Evolutionary conservation across 2,797 vertebrate species (phyloP), one percentile per base, ranked within the genome.

Genomic region (Sitta carolinensis): DNA sequence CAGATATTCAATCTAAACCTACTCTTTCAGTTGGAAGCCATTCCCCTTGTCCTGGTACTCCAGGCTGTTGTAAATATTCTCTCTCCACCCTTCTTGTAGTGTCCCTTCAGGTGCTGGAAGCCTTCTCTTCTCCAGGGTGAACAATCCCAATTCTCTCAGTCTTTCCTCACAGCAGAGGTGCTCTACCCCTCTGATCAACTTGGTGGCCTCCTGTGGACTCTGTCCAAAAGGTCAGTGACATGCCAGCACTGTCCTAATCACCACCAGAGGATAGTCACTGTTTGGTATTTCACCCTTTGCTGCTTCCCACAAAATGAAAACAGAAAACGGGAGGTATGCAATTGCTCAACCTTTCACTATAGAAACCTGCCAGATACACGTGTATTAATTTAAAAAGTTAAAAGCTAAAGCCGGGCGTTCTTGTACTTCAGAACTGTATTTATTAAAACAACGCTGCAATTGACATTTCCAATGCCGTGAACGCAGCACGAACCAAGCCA

Each of bases 201-300:
- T 61, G 47, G 54, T 76, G 54, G n/a, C 63, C 13, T n/a, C 16
- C 63, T 61, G 40, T 45, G 62, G 45, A 52, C 7, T 59, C 7
- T 0, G 23, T 54, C 40, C 34, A 76, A 19, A 47, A 54, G 40
- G 47, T 0, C 2, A 0, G 10, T 48, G 29, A 50, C 18, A 7
- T 38, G 43, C 27, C 54, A 73, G 59, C 20, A 64, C 13, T 10
- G 4, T 30, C 20, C 43, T 16, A 32, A 77, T 48, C 34, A 15
- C 43, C 13, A 43, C 7, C 18, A 57, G 43, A n/a, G 43, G 52
- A 74, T 30, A 57, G 5, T 42, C 23, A 42, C 20, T 63, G 9
- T 11, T 84, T 16, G 5, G 16, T 54, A 36, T 52, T 84, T 38
- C 51, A 48, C 34, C 19, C 38, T 48, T 55, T 25, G 9, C 18